Percentiles rank a stretch among this genome's conserved stretches.
phyloP scores from a whole-genome alignment of 1,140 invertebrate species.

The Littorina saxatilis region DNA sequence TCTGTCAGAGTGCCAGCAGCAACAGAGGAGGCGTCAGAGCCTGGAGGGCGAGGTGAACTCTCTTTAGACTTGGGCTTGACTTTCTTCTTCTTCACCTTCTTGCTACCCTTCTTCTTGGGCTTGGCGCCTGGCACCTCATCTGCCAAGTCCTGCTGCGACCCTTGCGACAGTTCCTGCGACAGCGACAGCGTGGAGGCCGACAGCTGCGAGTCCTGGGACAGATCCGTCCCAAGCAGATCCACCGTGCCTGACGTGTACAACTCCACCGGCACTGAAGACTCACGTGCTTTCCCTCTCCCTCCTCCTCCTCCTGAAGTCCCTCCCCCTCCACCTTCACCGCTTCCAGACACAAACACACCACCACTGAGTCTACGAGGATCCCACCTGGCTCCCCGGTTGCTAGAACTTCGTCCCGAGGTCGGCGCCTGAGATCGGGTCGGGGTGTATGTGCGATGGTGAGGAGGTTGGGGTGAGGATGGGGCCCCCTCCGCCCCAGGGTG shows the following conservation, averaged over 20 bases:
- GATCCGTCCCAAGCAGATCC: slow-evolving; percentile 29
- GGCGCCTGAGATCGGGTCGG: neutral
- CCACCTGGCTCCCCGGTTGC: neutral
- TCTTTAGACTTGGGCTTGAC: slow-evolving; percentile 49
- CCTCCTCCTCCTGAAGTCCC: slow-evolving; percentile 11
- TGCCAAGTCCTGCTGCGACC: slow-evolving; percentile 26
- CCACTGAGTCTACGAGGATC: neutral
- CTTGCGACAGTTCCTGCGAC: slow-evolving; percentile 46
- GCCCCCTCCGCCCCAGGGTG: neutral
- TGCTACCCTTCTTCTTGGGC: slow-evolving; percentile 52
- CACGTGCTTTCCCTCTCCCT: slow-evolving; percentile 15
- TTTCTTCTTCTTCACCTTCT: slow-evolving; percentile 61
- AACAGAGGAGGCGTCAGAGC: neutral
- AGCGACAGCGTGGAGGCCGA: slow-evolving; percentile 40
- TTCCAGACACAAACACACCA: slow-evolving; percentile 9
- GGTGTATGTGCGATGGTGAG: neutral
- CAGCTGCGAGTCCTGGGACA: slow-evolving; percentile 57
- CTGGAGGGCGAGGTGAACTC: slow-evolving; percentile 18
- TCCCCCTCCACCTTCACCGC: too few species aligned
- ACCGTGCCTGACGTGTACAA: neutral
- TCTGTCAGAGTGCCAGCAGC: neutral
- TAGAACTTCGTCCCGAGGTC: too few species aligned
- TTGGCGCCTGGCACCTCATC: neutral
- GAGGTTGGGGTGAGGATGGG: neutral
- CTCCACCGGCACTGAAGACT: slow-evolving; percentile 4